These are phyloP conservation scores for Penaeus vannamei DNA, from an alignment of 1,140 invertebrate species.

Conservation along the genomic window DNA sequence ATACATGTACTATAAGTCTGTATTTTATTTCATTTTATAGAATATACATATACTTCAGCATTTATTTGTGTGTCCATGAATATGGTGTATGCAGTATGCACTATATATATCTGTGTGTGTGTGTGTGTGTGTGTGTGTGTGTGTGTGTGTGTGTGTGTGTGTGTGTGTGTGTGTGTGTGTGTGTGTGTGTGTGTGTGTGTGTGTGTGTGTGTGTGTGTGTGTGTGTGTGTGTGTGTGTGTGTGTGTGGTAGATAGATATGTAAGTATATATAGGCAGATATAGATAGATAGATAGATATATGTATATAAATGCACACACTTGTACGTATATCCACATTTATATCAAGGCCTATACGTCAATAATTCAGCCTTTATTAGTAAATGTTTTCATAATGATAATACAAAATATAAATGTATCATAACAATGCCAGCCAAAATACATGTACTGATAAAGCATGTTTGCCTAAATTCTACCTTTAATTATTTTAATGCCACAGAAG, in stretches of 20 bases:
- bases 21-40: background rate
- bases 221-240: too few relatives aligned
- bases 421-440: too few relatives aligned
- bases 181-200: background rate
- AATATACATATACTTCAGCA: conserved; percentile 32
- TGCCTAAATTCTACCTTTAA: too few relatives aligned
- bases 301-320: background rate
- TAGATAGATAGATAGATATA: background rate
- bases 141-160: background rate
- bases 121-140: conserved; percentile 7
- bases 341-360: background rate
- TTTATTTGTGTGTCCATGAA: conserved; percentile 46
- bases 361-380: too few relatives aligned
- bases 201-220: too few relatives aligned
- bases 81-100: background rate
- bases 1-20: conserved; percentile 26
- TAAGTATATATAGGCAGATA: background rate
- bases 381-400: too few relatives aligned
- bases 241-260: too few relatives aligned
- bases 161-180: background rate
- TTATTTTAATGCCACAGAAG: too few relatives aligned
- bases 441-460: too few relatives aligned
- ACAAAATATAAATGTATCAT: too few relatives aligned
- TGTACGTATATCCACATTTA: conserved; percentile 21
- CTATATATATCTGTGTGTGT: background rate